phyloP scores from a whole-genome alignment of 2,888 invertebrate species.

The Cryptocephalus moraei region DNA sequence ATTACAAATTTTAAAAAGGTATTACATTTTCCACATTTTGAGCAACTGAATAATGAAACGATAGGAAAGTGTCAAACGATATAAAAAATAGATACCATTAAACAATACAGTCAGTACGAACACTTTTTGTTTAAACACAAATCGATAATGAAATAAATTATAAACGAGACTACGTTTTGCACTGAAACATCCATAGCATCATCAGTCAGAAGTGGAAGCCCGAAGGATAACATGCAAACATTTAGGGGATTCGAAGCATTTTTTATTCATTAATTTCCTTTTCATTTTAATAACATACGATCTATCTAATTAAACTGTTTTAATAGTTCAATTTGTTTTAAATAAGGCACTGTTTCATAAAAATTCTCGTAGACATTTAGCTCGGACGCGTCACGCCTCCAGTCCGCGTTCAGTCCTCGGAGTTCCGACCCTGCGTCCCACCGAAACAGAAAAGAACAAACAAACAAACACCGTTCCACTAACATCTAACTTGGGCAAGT shows the following conservation, averaged over 20 bases:
- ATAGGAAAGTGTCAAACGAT: conserved; percentile 1
- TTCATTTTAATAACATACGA: conserved; percentile 2
- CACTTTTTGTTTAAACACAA: conserved; percentile 3
- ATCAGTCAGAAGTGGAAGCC: conserved; percentile 24
- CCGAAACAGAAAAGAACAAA: conserved; percentile 1
- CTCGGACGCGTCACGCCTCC: no score
- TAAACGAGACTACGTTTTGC: conserved; percentile 6
- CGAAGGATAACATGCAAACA: conserved; percentile 22
- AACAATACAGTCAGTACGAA: no score
- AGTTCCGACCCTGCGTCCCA: conserved; percentile 6
- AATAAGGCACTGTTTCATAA: conserved; percentile 14
- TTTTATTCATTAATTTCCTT: conserved; percentile 7
- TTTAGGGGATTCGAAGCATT: conserved; percentile 15
- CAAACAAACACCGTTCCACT: not conserved
- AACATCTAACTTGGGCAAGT: no score
- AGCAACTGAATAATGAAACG: conserved; percentile 9
- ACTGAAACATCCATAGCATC: conserved; percentile 13
- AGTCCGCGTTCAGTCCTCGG: conserved; percentile 1
- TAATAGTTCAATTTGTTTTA: conserved; percentile 9
- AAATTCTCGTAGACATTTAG: not conserved
- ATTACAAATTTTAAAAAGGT: conserved; percentile 9
- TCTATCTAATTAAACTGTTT: not conserved
- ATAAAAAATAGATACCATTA: no score
- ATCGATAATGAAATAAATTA: conserved; percentile 11
- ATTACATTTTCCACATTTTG: conserved; percentile 7